Conservation (phyloP, 2,797 vertebrate species). For the Limosa lapponica region DNA sequence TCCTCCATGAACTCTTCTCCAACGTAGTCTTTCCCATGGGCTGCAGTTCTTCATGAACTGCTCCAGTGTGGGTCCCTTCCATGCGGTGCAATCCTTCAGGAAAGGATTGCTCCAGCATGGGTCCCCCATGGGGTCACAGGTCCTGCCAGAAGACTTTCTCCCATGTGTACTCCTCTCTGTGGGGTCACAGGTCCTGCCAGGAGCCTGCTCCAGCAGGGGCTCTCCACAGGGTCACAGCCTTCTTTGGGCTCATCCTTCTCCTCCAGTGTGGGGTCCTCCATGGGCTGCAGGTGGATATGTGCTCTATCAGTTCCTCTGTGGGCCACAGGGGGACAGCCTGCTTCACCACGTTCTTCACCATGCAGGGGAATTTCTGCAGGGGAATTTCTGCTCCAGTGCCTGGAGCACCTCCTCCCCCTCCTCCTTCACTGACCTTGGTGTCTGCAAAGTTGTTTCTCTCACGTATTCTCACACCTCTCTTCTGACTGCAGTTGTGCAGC, state of each 20-base stretch:
- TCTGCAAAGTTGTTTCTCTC: not conserved
- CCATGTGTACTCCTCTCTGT: accelerated
- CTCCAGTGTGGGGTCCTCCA: not conserved
- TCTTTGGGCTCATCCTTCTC: not conserved
- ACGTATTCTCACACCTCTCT: not conserved
- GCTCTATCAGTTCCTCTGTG: accelerated
- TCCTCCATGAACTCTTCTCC: not conserved
- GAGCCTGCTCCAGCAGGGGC: not conserved
- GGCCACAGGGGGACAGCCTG: not conserved
- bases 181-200: not conserved
- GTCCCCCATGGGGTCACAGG: not conserved
- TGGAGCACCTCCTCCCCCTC: not conserved
- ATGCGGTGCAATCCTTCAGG: not conserved
- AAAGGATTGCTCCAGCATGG: not conserved
- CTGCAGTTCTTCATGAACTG: not conserved
- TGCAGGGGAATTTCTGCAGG: no score
- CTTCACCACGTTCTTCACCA: not conserved
- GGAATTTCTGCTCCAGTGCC: accelerated
- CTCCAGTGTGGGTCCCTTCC: accelerated
- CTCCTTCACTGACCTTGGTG: not conserved
- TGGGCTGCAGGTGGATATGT: not conserved
- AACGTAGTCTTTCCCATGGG: not conserved
- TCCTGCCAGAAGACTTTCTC: not conserved
- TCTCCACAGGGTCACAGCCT: accelerated
- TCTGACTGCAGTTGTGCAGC: not conserved